Conservation (phyloP, 2,113 vertebrate species). For the Charadrius vociferus region DNA sequence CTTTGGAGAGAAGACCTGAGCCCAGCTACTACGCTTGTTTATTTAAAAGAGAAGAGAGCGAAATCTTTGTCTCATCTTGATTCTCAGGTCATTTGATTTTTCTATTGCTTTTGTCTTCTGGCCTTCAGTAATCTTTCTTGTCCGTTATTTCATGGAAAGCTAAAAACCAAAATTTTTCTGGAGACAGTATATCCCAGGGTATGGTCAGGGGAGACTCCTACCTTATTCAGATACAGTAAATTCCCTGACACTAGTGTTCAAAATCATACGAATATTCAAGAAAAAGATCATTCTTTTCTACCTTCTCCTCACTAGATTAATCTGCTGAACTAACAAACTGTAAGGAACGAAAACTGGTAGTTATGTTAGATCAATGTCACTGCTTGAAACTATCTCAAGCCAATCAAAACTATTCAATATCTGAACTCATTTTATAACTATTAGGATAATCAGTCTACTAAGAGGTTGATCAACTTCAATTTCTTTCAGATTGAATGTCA, state of each 20-base stretch:
- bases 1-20: neutral
- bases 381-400: neutral
- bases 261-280: neutral
- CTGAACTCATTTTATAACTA: neutral
- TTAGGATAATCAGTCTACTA: neutral
- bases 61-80: neutral
- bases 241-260: neutral
- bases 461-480: neutral
- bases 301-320: neutral
- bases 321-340: neutral
- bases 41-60: neutral
- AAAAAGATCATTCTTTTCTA: neutral
- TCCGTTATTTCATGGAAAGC: neutral
- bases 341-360: slow-evolving; percentile 12
- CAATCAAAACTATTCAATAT: slow-evolving; percentile 32
- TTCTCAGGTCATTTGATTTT: neutral
- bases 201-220: neutral
- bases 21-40: neutral
- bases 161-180: neutral
- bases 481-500: slow-evolving; percentile 26
- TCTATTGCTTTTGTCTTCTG: neutral
- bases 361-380: slow-evolving; percentile 55
- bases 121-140: neutral
- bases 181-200: neutral
- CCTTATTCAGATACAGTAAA: neutral